Evolutionary conservation across 2,888 invertebrate species (phyloP), one percentile per base, ranked within the genome.

Genomic region (Xestia c-nigrum): DNA sequence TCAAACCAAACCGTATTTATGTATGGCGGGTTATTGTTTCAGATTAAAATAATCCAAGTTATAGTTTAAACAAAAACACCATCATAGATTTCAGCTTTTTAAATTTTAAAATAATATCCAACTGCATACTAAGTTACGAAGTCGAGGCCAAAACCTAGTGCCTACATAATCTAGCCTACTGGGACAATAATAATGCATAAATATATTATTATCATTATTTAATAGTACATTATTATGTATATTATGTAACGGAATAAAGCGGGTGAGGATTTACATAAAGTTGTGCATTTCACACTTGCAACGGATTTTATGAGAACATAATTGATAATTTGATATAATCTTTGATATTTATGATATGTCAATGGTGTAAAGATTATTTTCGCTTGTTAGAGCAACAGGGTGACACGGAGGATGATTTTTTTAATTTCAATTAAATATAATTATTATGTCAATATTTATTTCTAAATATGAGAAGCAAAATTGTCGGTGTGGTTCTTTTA

Each of bases 231-330:
- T 71, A 76, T 78, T 82, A 81, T 83, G 70, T 82, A 68, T 70
- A 72, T 85, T 72, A 72, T 85, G 72, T 87, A 87, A 78, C 80
- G 89, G 89, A 85, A 73, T 76, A 83, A 85, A 88, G 90, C 89
- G 90, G 91, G 89, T 89, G 91, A 76, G 89, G 88, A 89, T 83
- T 85, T 89, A 77, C 80, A 83, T 79, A 78, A 65, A 78, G 40
- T 55, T 81, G 68, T 69, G 55, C 55, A 68, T 78, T 76, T 81
- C 57, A 81, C 77, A 84, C 74, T 84, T 88, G 83, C 73, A 74
- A 67, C 59, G 57, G 24, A 31, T 40, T 78, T 82, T 78, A 68
- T 81, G 61, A 71, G 55, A 21, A 55, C 19, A 38, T 64, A 10
- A 19, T 52, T 12, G 31, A 16, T 7, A 57, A 4, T 14, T 52